Evolutionary conservation across 2,113 vertebrate species (phyloP).

Genomic region (Leiothrix lutea): DNA sequence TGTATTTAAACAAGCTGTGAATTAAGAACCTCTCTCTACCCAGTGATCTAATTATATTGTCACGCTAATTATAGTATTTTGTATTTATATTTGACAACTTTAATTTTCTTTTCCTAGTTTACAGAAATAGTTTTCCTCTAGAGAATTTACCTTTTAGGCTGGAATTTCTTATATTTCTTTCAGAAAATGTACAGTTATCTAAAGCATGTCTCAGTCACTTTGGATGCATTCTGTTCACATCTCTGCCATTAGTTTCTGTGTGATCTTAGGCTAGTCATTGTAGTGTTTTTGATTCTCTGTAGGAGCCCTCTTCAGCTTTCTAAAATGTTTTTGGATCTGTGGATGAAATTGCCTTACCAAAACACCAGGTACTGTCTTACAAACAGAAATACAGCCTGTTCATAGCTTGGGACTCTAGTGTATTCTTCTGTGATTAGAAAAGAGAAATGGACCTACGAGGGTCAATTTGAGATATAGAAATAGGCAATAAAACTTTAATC

Average conservation of each 20-base stretch:
- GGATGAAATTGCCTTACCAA: conserved; percentile 17
- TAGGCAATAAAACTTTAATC: background rate
- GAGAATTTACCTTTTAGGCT: conserved; percentile 12
- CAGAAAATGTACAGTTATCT: background rate
- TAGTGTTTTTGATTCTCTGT: conserved; percentile 22
- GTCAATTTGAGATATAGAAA: background rate
- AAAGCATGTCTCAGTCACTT: background rate
- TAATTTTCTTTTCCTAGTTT: conserved; percentile 41
- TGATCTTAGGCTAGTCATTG: conserved; percentile 16
- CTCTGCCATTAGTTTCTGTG: background rate
- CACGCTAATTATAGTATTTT: conserved; percentile 3
- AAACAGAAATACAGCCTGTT: background rate
- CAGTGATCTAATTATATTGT: conserved; percentile 48
- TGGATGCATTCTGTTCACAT: background rate
- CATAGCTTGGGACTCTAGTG: background rate
- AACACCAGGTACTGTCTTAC: background rate
- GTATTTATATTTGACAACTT: conserved; percentile 42
- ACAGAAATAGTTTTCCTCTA: background rate
- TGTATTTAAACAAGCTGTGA: conserved; percentile 64
- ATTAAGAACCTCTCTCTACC: conserved; percentile 32
- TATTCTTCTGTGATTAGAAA: background rate
- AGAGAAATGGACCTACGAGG: background rate
- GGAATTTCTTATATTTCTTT: background rate
- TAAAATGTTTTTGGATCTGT: conserved; percentile 16
- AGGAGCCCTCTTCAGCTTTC: conserved; percentile 3